These are phyloP conservation scores for Drosophila nigritarsus DNA, from an alignment of 2,888 invertebrate species.

Conservation along the genomic window DNA sequence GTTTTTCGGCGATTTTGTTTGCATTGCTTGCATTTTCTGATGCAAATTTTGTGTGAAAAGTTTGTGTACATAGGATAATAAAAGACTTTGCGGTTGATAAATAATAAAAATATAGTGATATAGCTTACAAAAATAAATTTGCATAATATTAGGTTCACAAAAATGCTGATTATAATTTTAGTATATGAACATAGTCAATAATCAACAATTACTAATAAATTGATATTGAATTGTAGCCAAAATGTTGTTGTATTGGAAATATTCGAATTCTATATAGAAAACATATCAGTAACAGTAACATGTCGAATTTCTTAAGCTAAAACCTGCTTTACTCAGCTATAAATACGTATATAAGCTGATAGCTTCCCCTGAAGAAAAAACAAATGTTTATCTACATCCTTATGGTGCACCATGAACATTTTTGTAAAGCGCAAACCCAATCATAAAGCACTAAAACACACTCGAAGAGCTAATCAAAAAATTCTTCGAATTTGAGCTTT, in stretches of 20 bases:
- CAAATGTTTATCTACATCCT: background rate
- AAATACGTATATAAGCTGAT: background rate
- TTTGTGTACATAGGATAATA: constrained; percentile 10
- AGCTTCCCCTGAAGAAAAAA: background rate
- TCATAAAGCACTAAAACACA: constrained; percentile 8
- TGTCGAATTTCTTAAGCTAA: background rate
- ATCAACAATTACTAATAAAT: background rate
- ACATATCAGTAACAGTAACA: background rate
- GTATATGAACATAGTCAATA: too few relatives aligned
- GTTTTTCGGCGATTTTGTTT: constrained; percentile 24
- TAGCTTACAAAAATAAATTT: background rate
- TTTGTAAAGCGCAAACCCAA: constrained; percentile 15
- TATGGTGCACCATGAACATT: background rate
- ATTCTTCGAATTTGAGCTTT: constrained; percentile 15
- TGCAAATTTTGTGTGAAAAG: constrained; percentile 12
- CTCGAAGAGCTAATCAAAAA: constrained; percentile 34
- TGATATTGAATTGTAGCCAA: too few relatives aligned
- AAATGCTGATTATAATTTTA: background rate
- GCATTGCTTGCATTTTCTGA: constrained; percentile 26
- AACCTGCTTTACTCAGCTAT: too few relatives aligned
- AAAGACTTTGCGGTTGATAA: background rate
- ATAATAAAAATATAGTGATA: background rate
- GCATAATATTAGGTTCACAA: background rate
- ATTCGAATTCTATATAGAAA: background rate
- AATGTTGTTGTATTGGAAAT: background rate